phyloP scores from a whole-genome alignment of 2,888 invertebrate genomes.

The Campaea margaritaria region DNA sequence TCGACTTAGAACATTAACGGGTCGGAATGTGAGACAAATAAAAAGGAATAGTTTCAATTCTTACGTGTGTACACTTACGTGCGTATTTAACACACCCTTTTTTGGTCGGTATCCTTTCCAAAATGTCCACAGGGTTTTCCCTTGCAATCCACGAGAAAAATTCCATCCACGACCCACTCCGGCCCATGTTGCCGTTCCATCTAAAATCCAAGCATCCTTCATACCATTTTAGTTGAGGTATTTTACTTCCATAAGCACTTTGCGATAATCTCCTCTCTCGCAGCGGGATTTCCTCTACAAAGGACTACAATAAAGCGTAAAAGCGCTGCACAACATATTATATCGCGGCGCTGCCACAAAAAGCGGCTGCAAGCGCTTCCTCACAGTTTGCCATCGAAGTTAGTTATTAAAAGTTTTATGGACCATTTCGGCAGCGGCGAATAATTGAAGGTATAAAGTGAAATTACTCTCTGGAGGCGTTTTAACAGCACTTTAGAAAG shows the following conservation, averaged over 20 bases:
- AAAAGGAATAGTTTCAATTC: no score
- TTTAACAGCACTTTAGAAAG: background rate
- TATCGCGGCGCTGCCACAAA: slow-evolving; percentile 16
- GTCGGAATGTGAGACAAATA: no score
- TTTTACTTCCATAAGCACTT: slow-evolving; percentile 37
- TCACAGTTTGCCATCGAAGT: slow-evolving; percentile 32
- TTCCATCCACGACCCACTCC: background rate
- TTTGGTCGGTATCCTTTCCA: no score
- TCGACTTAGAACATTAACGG: no score
- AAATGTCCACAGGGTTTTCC: background rate
- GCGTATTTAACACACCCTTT: no score
- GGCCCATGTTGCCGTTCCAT: background rate
- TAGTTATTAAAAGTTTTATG: slow-evolving; percentile 40
- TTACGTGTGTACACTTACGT: no score
- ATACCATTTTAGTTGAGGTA: slow-evolving; percentile 12
- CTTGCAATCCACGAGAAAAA: background rate
- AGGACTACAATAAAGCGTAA: slow-evolving; percentile 33
- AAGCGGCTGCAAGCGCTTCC: slow-evolving; percentile 30
- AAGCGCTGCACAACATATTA: slow-evolving; percentile 28
- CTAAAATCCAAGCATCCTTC: slow-evolving; percentile 17
- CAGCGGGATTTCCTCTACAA: slow-evolving; percentile 41
- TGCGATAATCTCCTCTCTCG: slow-evolving; percentile 34
- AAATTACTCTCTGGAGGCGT: slow-evolving; percentile 1
- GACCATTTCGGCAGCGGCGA: slow-evolving; percentile 20
- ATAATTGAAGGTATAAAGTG: slow-evolving; percentile 27